A percentile compares a stretch with the other conserved stretches of the same genome.
Evolutionary conservation across 2,888 invertebrate genomes (phyloP).

Genomic region (Lithophane ornitopus): DNA sequence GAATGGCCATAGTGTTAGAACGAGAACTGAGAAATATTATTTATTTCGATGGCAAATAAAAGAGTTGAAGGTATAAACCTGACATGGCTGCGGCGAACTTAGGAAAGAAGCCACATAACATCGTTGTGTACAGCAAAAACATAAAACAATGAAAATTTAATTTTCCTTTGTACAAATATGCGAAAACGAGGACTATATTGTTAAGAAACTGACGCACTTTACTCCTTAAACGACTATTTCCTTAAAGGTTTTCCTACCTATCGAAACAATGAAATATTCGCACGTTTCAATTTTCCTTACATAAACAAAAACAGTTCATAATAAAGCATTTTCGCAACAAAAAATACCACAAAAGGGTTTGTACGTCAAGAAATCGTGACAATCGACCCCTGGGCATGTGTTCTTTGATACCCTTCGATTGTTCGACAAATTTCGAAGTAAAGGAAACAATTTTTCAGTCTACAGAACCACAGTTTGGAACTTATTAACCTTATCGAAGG

Average conservation of each 20-base stretch:
- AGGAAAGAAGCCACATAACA: constrained; percentile 2
- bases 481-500: constrained; percentile 66
- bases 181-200: neutral
- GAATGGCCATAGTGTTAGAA: constrained; percentile 1
- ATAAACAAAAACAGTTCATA: constrained; percentile 30
- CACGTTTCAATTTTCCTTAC: constrained; percentile 7
- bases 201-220: neutral
- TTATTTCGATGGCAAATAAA: constrained; percentile 5
- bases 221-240: neutral
- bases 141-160: neutral
- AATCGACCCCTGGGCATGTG: constrained; percentile 56
- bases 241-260: neutral
- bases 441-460: constrained; percentile 58
- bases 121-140: neutral
- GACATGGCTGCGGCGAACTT: constrained; percentile 1
- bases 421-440: constrained; percentile 62
- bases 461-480: constrained; percentile 53
- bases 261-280: constrained; percentile 4
- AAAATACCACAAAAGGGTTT: constrained; percentile 59
- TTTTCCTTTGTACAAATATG: neutral
- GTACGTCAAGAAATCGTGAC: constrained; percentile 50
- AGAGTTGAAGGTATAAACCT: neutral
- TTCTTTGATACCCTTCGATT: constrained; percentile 60
- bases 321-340: constrained; percentile 41
- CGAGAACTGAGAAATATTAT: neutral